phyloP scores from a whole-genome alignment of 2,797 vertebrate species.

The Chrosomus eos region DNA sequence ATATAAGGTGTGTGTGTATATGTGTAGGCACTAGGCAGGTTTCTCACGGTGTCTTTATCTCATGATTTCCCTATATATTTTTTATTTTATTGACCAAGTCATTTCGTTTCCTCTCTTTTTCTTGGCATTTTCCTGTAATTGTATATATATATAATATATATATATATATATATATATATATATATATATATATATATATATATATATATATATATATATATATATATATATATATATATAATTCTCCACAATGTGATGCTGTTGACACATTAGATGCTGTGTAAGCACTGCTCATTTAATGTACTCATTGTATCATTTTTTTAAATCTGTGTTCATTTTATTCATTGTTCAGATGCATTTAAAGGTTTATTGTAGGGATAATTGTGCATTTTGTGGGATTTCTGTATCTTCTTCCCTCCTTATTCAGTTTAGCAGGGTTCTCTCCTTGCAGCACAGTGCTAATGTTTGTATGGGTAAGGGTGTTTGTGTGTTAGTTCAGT shows the following conservation, averaged over 20 bases:
- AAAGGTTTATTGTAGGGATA: not conserved
- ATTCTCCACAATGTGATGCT: not conserved
- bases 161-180: no score
- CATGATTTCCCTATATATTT: no score
- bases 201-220: no score
- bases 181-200: no score
- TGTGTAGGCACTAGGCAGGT: no score
- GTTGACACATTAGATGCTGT: not conserved
- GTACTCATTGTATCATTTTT: not conserved
- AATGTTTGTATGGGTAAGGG: no score
- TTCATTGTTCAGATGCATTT: not conserved
- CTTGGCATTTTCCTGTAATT: no score
- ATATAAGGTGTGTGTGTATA: no score
- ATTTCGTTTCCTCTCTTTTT: not conserved
- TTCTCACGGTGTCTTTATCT: no score
- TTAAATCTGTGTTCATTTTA: not conserved
- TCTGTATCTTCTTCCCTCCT: not conserved
- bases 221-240: no score
- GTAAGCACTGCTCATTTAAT: not conserved
- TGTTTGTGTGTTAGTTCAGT: conserved; percentile 11
- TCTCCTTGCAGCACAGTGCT: not conserved
- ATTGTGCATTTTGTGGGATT: not conserved
- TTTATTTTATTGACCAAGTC: not conserved
- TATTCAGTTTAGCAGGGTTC: not conserved
- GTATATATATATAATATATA: no score